These are phyloP conservation scores for Gallinago paraguaiae DNA, from an alignment of 2,113 vertebrate genomes.

Conservation along the genomic window DNA sequence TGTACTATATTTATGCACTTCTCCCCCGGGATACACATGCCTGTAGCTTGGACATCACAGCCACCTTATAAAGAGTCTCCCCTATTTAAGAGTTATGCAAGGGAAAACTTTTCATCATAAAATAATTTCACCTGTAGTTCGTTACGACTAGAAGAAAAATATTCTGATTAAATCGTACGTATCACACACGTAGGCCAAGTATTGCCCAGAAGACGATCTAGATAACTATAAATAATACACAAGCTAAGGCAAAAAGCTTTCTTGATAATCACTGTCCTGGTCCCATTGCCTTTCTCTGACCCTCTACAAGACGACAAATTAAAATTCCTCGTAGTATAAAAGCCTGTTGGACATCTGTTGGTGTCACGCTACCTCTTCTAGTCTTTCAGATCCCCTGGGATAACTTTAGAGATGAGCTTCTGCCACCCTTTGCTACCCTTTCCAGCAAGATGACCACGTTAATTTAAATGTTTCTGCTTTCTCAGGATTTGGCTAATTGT, in stretches of 20 bases:
- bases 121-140: background rate
- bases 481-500: background rate
- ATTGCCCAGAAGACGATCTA: no score
- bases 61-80: background rate
- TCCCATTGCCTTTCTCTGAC: background rate
- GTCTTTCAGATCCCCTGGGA: background rate
- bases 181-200: background rate
- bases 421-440: background rate
- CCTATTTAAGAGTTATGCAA: background rate
- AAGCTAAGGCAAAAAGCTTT: background rate
- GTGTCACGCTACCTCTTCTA: background rate
- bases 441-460: background rate
- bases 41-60: background rate
- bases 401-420: background rate
- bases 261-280: background rate
- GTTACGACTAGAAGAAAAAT: background rate
- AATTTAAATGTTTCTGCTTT: background rate
- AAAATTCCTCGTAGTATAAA: background rate
- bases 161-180: background rate
- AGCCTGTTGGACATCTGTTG: background rate
- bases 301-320: background rate
- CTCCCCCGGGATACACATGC: background rate
- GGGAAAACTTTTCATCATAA: background rate
- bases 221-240: background rate
- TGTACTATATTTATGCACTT: background rate